Conservation (phyloP, 2,888 invertebrate genomes). For the Xanthostigma xanthostigma region DNA sequence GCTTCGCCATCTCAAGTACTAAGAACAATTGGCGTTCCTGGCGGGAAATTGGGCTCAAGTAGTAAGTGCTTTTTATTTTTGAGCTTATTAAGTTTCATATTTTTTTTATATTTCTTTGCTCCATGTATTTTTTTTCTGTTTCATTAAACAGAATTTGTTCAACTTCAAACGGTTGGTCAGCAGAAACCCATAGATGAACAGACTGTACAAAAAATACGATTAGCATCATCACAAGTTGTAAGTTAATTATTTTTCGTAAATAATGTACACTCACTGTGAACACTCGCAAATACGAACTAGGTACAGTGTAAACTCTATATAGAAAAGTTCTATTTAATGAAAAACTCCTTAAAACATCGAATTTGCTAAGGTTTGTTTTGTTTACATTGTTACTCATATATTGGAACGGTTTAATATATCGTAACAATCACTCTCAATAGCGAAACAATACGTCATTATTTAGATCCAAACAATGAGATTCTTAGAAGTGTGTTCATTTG, state of each 20-base stretch:
- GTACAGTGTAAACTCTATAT: too few species aligned
- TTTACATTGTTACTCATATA: too few species aligned
- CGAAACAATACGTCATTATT: too few species aligned
- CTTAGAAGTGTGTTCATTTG: too few species aligned
- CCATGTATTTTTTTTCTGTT: not conserved
- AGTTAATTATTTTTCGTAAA: conserved; percentile 7
- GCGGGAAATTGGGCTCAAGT: conserved; percentile 9
- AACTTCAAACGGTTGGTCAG: conserved; percentile 37
- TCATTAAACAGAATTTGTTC: conserved; percentile 28
- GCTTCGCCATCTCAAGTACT: conserved; percentile 15
- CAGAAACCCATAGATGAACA: conserved; percentile 30
- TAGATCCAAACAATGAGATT: too few species aligned
- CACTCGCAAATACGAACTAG: too few species aligned
- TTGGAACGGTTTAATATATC: too few species aligned
- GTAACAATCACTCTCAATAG: too few species aligned
- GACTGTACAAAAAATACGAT: conserved; percentile 32
- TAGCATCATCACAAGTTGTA: conserved; percentile 37
- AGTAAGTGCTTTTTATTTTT: conserved; percentile 4
- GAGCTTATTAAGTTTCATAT: too few species aligned
- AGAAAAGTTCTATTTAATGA: too few species aligned
- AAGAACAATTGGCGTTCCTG: conserved; percentile 17
- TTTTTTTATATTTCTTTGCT: not conserved
- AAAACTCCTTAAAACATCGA: too few species aligned
- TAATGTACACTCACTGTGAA: not conserved
- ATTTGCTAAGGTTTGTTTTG: too few species aligned